phyloP scores from a whole-genome alignment of 2,113 vertebrate genomes.

The Pteropus alecto region DNA sequence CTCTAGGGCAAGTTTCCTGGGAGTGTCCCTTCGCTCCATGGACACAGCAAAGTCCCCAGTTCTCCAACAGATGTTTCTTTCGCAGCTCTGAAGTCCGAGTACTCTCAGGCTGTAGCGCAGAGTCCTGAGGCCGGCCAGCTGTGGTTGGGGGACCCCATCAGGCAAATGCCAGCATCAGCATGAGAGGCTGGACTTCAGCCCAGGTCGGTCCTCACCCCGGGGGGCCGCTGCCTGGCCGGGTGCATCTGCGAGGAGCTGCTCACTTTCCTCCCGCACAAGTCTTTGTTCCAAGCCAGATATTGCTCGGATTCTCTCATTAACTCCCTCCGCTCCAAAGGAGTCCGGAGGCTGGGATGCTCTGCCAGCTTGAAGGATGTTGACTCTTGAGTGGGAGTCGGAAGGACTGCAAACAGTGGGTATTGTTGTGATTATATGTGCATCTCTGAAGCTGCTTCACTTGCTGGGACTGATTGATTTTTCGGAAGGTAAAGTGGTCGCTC shows the following conservation, averaged over 20 bases:
- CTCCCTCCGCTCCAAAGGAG: constrained; percentile 71
- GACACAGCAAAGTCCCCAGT: constrained; percentile 75
- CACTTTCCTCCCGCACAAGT: constrained; percentile 75
- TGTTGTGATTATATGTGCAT: constrained; percentile 96
- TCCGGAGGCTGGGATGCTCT: constrained; percentile 86
- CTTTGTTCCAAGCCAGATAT: constrained; percentile 77
- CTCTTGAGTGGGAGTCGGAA: constrained; percentile 96
- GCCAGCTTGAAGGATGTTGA: constrained; percentile 88
- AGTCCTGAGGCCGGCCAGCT: neutral
- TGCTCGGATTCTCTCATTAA: constrained; percentile 76
- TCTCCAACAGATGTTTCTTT: constrained; percentile 67
- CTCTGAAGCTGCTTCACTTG: constrained; percentile 98
- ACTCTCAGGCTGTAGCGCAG: constrained; percentile 33
- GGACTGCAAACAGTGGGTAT: constrained; percentile 99
- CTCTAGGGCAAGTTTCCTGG: constrained; percentile 78
- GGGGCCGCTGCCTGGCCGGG: constrained; percentile 65
- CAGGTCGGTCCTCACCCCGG: constrained; percentile 70
- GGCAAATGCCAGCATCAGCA: constrained; percentile 82
- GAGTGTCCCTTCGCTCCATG: constrained; percentile 79
- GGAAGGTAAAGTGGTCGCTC: constrained; percentile 93
- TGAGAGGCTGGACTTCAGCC: constrained; percentile 75
- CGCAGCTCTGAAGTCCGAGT: constrained; percentile 61
- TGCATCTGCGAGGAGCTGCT: constrained; percentile 51
- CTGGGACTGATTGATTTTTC: constrained; percentile 99
- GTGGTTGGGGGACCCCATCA: constrained; percentile 56